Percentiles rank a stretch among this genome's conserved stretches.
These are phyloP conservation scores for Eupithecia insigniata DNA, from an alignment of 2,888 invertebrate genomes.

Conservation along the genomic window DNA sequence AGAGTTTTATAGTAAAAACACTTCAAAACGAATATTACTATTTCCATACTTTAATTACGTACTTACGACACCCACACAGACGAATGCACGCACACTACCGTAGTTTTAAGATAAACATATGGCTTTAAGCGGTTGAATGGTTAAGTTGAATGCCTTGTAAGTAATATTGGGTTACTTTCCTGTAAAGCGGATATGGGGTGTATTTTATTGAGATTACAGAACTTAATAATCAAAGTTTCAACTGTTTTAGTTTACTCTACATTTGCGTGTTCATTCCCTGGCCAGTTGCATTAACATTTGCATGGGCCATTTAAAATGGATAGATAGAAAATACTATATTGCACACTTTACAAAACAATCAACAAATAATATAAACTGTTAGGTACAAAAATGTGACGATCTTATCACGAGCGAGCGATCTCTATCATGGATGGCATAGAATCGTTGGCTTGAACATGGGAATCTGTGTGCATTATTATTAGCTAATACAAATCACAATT, in stretches of 20 bases:
- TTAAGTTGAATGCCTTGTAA: conserved; percentile 53
- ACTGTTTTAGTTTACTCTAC: background rate
- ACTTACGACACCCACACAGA: conserved; percentile 70
- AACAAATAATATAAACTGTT: too few relatives aligned
- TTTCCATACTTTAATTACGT: conserved; percentile 82
- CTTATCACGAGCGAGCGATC: too few relatives aligned
- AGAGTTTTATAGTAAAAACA: conserved; percentile 82
- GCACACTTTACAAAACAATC: too few relatives aligned
- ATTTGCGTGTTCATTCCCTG: background rate
- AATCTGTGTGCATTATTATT: too few relatives aligned
- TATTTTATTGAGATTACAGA: conserved; percentile 24
- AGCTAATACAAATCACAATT: too few relatives aligned
- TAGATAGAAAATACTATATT: too few relatives aligned
- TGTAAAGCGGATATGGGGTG: conserved; percentile 41
- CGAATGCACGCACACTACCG: conserved; percentile 55
- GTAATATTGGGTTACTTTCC: conserved; percentile 70
- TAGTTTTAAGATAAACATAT: conserved; percentile 77
- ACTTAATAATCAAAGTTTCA: background rate
- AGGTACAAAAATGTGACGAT: too few relatives aligned
- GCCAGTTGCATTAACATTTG: too few relatives aligned
- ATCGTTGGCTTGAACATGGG: too few relatives aligned
- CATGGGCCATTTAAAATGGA: background rate
- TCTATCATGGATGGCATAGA: too few relatives aligned
- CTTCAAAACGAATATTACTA: conserved; percentile 83
- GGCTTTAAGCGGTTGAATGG: conserved; percentile 64